Conservation (phyloP, 2,113 vertebrate genomes). For the Elaphurus davidianus region DNA sequence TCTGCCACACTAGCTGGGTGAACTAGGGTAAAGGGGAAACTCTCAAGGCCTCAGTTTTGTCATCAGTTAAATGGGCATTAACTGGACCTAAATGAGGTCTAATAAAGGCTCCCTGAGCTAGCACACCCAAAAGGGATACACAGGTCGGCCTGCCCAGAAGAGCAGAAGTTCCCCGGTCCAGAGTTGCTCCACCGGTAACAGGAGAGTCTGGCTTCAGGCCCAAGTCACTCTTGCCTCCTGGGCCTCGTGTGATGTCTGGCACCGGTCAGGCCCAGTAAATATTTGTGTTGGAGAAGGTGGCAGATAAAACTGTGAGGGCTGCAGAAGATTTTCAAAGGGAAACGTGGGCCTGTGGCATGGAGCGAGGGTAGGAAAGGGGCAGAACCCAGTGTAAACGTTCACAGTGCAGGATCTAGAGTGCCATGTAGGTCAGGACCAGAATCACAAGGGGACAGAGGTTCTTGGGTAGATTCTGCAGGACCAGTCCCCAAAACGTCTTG, state of each 20-base stretch:
- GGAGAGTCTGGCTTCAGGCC: not conserved
- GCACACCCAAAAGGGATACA: not conserved
- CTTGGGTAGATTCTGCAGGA: not conserved
- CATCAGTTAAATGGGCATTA: not conserved
- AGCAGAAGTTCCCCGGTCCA: not conserved
- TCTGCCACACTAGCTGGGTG: not conserved
- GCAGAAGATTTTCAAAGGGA: not conserved
- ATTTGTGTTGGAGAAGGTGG: slow-evolving; percentile 24
- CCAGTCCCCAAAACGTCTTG: not conserved
- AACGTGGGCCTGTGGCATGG: no score
- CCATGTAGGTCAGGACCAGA: not conserved
- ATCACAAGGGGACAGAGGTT: not conserved
- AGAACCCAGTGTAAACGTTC: not conserved
- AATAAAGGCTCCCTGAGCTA: not conserved
- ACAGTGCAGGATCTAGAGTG: not conserved
- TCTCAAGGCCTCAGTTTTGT: not conserved
- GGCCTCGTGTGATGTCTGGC: not conserved
- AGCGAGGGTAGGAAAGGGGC: not conserved
- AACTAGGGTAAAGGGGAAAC: not conserved
- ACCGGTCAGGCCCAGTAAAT: slow-evolving; percentile 32
- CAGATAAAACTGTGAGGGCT: not conserved
- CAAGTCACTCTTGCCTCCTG: not conserved
- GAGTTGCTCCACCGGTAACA: not conserved
- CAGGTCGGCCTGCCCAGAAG: not conserved
- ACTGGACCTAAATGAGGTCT: not conserved